These are phyloP conservation scores for Atherinomorus stipes DNA, from an alignment of 2,113 vertebrate species.

Conservation along the genomic window DNA sequence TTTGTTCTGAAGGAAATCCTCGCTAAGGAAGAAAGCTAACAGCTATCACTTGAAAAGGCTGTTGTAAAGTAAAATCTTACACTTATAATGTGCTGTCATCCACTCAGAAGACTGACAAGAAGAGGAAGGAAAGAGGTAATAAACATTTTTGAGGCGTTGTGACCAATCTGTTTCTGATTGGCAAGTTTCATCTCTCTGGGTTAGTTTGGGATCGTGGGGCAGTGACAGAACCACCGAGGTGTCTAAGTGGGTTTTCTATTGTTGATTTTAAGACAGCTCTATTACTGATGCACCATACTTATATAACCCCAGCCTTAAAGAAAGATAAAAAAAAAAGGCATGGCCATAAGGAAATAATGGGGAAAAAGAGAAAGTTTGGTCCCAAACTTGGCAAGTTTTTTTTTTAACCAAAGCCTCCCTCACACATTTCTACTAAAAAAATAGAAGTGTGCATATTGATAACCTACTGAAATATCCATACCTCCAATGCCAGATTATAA, in stretches of 20 bases:
- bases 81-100: slow-evolving; percentile 64
- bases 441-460: too few relatives aligned
- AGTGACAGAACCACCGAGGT: slow-evolving; percentile 41
- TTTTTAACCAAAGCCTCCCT: too few relatives aligned
- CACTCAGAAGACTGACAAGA: slow-evolving; percentile 45
- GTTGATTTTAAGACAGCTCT: slow-evolving; percentile 62
- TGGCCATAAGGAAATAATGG: too few relatives aligned
- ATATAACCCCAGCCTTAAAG: too few relatives aligned
- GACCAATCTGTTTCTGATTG: slow-evolving; percentile 66
- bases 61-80: slow-evolving; percentile 65
- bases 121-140: slow-evolving; percentile 33
- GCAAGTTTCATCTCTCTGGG: slow-evolving; percentile 62
- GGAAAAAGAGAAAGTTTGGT: too few relatives aligned
- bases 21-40: slow-evolving; percentile 48
- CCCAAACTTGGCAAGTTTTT: too few relatives aligned
- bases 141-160: slow-evolving; percentile 55
- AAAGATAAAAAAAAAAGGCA: too few relatives aligned
- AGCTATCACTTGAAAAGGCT: slow-evolving; percentile 59
- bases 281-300: slow-evolving; percentile 52
- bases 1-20: slow-evolving; percentile 38
- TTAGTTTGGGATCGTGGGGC: slow-evolving; percentile 52
- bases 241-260: slow-evolving; percentile 42
- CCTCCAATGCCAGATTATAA: too few relatives aligned
- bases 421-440: too few relatives aligned
- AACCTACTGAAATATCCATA: too few relatives aligned